Percentiles rank a stretch among this genome's conserved stretches.
Conservation (phyloP, 2,888 invertebrate species). For the Thymelicus acteon region DNA sequence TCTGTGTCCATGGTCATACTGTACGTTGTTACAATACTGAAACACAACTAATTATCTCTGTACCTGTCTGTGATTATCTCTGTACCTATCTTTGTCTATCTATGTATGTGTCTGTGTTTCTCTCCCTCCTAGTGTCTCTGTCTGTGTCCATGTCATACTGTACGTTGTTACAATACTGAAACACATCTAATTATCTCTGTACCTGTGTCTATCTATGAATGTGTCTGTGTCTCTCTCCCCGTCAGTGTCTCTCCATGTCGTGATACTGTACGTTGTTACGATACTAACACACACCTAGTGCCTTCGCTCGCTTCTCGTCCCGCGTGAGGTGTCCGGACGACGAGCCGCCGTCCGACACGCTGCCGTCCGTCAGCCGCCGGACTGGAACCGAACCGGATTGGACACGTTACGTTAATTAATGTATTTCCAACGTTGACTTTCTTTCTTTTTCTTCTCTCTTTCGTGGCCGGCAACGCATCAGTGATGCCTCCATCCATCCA, state of each 20-base stretch:
- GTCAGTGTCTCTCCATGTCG: not conserved
- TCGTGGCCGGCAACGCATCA: too few species aligned
- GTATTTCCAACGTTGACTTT: too few species aligned
- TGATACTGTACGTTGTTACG: conserved; percentile 4
- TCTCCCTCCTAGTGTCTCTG: not conserved
- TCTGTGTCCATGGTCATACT: conserved; percentile 2
- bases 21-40: conserved; percentile 15
- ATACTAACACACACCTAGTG: conserved; percentile 79
- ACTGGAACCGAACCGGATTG: conserved; percentile 56
- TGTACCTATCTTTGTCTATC: too few species aligned
- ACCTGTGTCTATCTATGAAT: not conserved
- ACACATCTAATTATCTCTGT: conserved; percentile 72
- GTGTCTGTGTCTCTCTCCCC: not conserved
- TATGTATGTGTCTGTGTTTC: too few species aligned
- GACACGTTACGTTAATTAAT: too few species aligned
- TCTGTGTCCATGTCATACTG: conserved; percentile 6
- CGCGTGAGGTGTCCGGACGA: conserved; percentile 87
- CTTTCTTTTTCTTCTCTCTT: too few species aligned
- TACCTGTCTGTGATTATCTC: too few species aligned
- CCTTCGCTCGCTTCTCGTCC: conserved; percentile 95
- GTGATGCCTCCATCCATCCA: too few species aligned
- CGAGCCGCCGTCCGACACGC: conserved; percentile 73
- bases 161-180: conserved; percentile 16
- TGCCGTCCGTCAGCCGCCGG: conserved; percentile 87
- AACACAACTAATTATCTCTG: conserved; percentile 71